A percentile compares a stretch with the other conserved stretches of the same genome.
Evolutionary conservation across 2,113 vertebrate genomes (phyloP).

Genomic region (Litocranius walleri): DNA sequence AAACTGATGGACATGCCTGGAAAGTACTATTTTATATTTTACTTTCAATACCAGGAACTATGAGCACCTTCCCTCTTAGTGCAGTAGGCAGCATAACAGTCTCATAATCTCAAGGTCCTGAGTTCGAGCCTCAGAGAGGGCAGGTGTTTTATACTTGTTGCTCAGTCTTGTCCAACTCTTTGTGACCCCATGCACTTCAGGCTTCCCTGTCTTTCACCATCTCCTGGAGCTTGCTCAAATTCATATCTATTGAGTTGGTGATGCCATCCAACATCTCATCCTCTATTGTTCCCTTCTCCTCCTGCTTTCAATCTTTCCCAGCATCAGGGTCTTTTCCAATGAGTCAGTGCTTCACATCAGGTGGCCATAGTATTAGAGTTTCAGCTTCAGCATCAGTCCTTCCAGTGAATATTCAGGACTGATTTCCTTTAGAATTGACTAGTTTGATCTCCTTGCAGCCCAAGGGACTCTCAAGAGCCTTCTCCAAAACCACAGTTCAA

Average conservation of each 20-base stretch:
- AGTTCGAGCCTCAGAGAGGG: slow-evolving; percentile 3
- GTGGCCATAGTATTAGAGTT: background rate
- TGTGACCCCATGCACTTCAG: background rate
- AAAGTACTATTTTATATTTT: background rate
- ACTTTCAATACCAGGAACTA: fast-evolving
- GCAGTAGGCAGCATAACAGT: background rate
- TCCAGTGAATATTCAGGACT: background rate
- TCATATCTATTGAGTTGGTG: background rate
- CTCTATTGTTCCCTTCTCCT: background rate
- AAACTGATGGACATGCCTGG: fast-evolving
- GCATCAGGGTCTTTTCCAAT: background rate
- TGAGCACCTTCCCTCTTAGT: fast-evolving
- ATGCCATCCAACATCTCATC: background rate
- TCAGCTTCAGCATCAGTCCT: background rate
- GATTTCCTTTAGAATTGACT: background rate
- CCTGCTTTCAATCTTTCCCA: background rate
- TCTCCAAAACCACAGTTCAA: background rate
- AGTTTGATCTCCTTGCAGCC: background rate
- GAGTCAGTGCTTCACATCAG: background rate
- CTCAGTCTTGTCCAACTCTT: background rate
- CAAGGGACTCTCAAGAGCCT: background rate
- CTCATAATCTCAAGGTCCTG: slow-evolving; percentile 50
- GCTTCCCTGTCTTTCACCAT: background rate
- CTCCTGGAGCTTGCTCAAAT: background rate
- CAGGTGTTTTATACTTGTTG: background rate